A percentile compares a stretch with the other conserved stretches of the same genome.
Evolutionary conservation across 2,113 vertebrate genomes (phyloP).

Genomic region (Chionodraco myersi): DNA sequence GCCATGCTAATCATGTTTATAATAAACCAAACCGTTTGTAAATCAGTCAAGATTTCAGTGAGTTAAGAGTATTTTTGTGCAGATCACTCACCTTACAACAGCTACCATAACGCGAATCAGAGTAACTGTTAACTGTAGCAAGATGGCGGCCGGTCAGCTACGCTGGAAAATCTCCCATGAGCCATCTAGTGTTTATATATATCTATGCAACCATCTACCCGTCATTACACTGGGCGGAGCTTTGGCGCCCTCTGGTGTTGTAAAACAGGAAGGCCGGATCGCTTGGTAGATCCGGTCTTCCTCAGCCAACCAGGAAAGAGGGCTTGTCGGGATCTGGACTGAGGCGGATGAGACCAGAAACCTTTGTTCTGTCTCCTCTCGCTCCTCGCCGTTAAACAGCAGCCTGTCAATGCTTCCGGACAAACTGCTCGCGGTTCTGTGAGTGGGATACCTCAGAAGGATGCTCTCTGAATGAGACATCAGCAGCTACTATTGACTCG

Average conservation of each 20-base stretch:
- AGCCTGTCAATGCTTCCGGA: conserved; percentile 31
- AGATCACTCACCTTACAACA: no score
- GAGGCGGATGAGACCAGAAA: conserved; percentile 81
- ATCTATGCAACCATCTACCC: neutral
- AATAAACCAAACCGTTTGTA: no score
- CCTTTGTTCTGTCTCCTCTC: conserved; percentile 73
- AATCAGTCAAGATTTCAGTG: no score
- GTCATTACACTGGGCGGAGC: neutral
- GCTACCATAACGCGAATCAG: no score
- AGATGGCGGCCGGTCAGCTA: no score
- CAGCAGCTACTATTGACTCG: conserved; percentile 23
- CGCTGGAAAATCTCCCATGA: no score
- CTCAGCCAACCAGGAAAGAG: conserved; percentile 81
- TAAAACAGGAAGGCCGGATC: accelerated
- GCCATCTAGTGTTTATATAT: no score
- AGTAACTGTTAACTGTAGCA: no score
- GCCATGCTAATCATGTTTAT: no score
- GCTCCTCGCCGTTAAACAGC: conserved; percentile 40
- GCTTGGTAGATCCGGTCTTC: conserved; percentile 72
- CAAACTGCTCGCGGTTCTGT: neutral
- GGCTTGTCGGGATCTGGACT: conserved; percentile 80
- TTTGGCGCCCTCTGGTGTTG: conserved; percentile 57
- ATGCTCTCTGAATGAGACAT: conserved; percentile 23
- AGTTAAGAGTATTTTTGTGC: no score
- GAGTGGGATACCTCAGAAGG: conserved; percentile 14